These are phyloP conservation scores for Pangasius macronema DNA, from an alignment of 2,797 vertebrate species.

Conservation along the genomic window DNA sequence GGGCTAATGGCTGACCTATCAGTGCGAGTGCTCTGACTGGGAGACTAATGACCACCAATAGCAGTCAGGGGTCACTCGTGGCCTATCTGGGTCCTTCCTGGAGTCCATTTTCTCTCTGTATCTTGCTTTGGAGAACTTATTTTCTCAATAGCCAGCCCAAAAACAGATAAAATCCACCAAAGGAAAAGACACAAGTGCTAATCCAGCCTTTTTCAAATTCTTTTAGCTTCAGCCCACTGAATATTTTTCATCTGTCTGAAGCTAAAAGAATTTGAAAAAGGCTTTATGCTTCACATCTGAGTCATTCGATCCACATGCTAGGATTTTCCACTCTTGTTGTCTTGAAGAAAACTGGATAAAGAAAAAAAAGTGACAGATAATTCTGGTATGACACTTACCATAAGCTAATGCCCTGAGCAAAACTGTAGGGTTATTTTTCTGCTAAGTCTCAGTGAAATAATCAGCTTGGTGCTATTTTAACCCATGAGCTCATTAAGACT, in stretches of 20 bases:
- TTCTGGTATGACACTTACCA: slow-evolving; percentile 15
- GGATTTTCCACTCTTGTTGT: slow-evolving; percentile 4
- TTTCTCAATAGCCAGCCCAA: not conserved
- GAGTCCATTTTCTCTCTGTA: slow-evolving; percentile 32
- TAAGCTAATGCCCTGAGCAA: not conserved
- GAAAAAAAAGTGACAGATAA: slow-evolving; percentile 12
- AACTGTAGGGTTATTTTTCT: not conserved
- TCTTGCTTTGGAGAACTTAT: slow-evolving; percentile 1
- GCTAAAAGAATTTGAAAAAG: not conserved
- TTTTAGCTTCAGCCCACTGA: too few species aligned
- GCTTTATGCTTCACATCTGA: slow-evolving; percentile 20
- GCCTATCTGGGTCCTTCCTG: slow-evolving; percentile 54
- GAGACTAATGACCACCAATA: slow-evolving; percentile 57
- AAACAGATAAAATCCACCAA: slow-evolving; percentile 2
- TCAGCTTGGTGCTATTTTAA: slow-evolving; percentile 37
- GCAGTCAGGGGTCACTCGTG: slow-evolving; percentile 45
- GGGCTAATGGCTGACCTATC: slow-evolving; percentile 57
- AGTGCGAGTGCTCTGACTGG: slow-evolving; percentile 37
- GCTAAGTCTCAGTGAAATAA: slow-evolving; percentile 20
- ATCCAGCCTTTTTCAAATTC: too few species aligned
- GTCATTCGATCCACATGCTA: not conserved
- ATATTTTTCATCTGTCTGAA: too few species aligned
- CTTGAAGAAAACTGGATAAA: not conserved
- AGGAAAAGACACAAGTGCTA: not conserved
- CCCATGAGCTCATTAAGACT: slow-evolving; percentile 27